Percentiles rank a stretch among this genome's conserved stretches.
Conservation (phyloP, 1,140 invertebrate species). For the Drosophila kepulauana region DNA sequence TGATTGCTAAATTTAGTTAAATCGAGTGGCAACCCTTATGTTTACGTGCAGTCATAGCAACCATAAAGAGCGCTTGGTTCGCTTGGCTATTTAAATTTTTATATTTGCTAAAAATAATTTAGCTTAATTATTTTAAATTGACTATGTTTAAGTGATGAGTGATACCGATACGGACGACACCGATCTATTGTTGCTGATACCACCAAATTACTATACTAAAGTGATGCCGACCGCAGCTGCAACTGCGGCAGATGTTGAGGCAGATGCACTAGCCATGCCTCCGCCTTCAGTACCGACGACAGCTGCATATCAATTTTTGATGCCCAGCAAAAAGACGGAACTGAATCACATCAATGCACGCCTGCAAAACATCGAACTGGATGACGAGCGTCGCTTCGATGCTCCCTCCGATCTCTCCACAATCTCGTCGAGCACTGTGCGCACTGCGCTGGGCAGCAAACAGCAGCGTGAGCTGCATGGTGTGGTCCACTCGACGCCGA, state of each 20-base stretch:
- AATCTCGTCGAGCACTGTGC: conserved; percentile 74
- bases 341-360: conserved; percentile 75
- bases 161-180: conserved; percentile 91
- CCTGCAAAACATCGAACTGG: conserved; percentile 63
- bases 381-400: conserved; percentile 42
- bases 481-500: conserved; percentile 77
- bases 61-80: conserved; percentile 15
- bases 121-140: neutral
- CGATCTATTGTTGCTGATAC: conserved; percentile 91
- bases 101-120: neutral
- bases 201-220: conserved; percentile 88
- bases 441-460: conserved; percentile 48
- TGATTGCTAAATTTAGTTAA: neutral
- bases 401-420: conserved; percentile 73
- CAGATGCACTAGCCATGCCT: conserved; percentile 66
- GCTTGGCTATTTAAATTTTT: conserved; percentile 14
- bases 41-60: conserved; percentile 19
- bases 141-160: conserved; percentile 88
- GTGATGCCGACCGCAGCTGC: conserved; percentile 50
- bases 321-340: conserved; percentile 71
- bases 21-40: neutral
- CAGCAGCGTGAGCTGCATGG: conserved; percentile 44
- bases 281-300: conserved; percentile 51
- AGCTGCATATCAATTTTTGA: conserved; percentile 71
- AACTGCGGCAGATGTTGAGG: conserved; percentile 28